Evolutionary conservation across 2,113 vertebrate species (phyloP).

Genomic region (Prochilodus magdalenae): DNA sequence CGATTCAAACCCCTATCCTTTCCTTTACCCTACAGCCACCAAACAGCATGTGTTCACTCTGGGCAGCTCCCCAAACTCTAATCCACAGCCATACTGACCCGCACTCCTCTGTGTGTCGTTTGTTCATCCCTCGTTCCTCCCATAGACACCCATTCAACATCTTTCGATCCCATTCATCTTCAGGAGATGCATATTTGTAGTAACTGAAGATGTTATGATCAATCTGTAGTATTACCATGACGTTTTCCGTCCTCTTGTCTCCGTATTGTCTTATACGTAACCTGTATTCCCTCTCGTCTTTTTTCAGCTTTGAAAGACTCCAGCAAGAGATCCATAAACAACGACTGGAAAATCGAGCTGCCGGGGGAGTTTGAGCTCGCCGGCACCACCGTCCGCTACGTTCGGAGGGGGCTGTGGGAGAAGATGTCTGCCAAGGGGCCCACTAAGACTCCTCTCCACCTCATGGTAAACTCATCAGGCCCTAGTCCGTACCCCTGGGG

Average conservation of each 20-base stretch:
- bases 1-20: no score
- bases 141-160: no score
- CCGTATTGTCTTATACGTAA: not conserved
- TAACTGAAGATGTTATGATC: no score
- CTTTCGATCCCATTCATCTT: no score
- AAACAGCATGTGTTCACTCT: no score
- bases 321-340: constrained; percentile 94
- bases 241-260: not conserved
- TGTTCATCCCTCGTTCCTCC: no score
- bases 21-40: no score
- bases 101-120: no score
- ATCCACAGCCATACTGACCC: no score
- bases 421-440: constrained; percentile 98
- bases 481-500: constrained; percentile 60
- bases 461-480: constrained; percentile 86
- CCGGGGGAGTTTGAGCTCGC: constrained; percentile 98
- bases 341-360: constrained; percentile 98
- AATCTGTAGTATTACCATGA: not conserved
- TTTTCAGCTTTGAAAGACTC: constrained; percentile 92
- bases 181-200: no score
- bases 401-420: constrained; percentile 95
- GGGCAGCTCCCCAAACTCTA: no score
- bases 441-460: constrained; percentile 91
- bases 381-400: constrained; percentile 95
- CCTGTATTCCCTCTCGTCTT: constrained; percentile 27